Percentiles rank a stretch among this genome's conserved stretches.
phyloP scores from a whole-genome alignment of 2,797 vertebrate species.

The Huso huso region DNA sequence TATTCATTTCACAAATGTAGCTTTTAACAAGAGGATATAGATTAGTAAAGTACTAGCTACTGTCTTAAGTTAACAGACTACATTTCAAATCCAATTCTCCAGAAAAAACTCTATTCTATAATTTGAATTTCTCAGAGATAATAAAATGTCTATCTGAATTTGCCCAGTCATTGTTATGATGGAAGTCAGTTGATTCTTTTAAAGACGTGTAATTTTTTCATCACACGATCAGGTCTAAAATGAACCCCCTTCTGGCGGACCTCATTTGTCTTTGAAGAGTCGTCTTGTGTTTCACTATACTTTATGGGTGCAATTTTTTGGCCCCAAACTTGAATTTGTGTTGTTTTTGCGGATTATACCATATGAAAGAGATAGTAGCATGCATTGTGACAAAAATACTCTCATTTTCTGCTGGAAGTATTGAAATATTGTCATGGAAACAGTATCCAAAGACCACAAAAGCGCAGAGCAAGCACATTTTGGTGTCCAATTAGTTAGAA shows the following conservation, averaged over 20 bases:
- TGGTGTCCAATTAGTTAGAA: neutral
- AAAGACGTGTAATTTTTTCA: slow-evolving; percentile 1
- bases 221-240: neutral
- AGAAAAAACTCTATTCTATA: neutral
- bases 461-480: neutral
- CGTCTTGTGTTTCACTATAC: neutral
- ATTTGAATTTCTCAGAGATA: slow-evolving; percentile 1
- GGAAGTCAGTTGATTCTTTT: neutral
- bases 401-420: neutral
- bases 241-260: neutral
- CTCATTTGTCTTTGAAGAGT: neutral
- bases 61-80: too few species aligned
- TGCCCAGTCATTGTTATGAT: neutral
- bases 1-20: too few species aligned
- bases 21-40: too few species aligned
- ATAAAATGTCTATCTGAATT: neutral
- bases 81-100: too few species aligned
- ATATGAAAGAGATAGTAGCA: neutral
- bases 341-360: neutral
- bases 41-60: too few species aligned
- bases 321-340: neutral
- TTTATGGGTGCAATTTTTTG: neutral
- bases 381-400: neutral
- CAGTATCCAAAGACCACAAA: neutral
- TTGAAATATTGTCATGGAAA: neutral